Base-by-base conservation (phyloP, 1,140 invertebrate genomes). In the Physella acuta region DNA sequence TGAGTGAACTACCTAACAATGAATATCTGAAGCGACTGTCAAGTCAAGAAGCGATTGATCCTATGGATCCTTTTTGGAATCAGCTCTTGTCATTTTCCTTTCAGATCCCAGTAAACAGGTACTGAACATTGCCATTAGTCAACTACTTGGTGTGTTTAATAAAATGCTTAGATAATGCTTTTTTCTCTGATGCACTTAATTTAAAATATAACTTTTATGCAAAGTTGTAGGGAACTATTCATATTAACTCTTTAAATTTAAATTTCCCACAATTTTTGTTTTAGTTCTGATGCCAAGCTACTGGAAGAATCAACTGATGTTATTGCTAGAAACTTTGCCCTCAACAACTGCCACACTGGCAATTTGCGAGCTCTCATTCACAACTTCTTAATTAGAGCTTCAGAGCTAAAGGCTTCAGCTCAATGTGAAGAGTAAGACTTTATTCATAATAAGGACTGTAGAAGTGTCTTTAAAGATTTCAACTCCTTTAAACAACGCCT, bases 41-140 rank as follows among this genome's bases (percentile, higher is more conserved):
- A 71, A 90, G 92, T 0, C 89, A 89, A 56, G 90, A 94, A 72
- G 81, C 90, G 17, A 92, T 98, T 76, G 88, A 90, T n/a, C 87
- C 89, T 30, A 94, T 95, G 85, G 93, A 97, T 86, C 90, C 91
- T 16, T 97, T 95, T 83, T 99, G 96, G 96, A 94, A 94, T 81
- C 90, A 91, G 73, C 88, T 98, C 63, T 86, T 99, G 17, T 93
- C 95, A 0, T 98, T 95, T 76, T 93, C 95, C 76, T 92, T 97
- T 73, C 89, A 89, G 11, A 81, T 80, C 28, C 81, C 81, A 31
- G 77, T 79, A 26, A 80, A 79, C 68, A 82, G 79, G 79, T 82
- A 75, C n/a, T n/a, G n/a, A n/a, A n/a, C n/a, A n/a, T 62, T 55
- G 55, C 8, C 26, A 17, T 56, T 17, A 16, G 26, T 56, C 14